These are phyloP conservation scores for Strigamia crassipes DNA, from an alignment of 2,888 invertebrate genomes.

Conservation along the genomic window DNA sequence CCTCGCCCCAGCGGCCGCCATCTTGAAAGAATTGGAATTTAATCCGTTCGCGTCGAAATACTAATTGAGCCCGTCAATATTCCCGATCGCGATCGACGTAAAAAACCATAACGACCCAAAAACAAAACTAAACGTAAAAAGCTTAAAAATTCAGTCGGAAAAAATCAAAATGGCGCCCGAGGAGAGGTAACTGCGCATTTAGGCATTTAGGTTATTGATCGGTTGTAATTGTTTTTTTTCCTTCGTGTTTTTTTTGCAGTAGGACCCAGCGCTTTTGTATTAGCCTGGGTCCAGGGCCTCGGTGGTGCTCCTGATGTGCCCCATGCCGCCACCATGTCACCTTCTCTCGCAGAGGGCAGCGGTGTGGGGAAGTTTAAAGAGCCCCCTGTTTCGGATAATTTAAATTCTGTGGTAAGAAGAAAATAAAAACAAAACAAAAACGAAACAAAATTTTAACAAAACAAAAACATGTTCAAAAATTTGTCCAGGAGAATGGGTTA, in stretches of 20 bases:
- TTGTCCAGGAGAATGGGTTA: constrained; percentile 56
- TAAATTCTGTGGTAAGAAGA: constrained; percentile 51
- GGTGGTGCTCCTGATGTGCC: constrained; percentile 99
- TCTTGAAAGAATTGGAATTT: constrained; percentile 28
- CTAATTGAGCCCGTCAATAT: too few species aligned
- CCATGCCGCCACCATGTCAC: constrained; percentile 74
- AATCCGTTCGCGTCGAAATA: background rate
- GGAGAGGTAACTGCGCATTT: constrained; percentile 12
- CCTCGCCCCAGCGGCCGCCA: background rate
- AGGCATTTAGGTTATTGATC: constrained; percentile 13
- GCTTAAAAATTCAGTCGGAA: background rate
- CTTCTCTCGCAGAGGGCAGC: constrained; percentile 70
- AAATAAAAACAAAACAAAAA: background rate
- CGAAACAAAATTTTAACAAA: background rate
- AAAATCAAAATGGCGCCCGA: background rate
- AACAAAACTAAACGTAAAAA: too few species aligned
- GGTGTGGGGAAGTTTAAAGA: constrained; percentile 72
- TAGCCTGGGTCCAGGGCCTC: constrained; percentile 98
- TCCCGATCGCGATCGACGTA: too few species aligned
- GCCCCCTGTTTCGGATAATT: constrained; percentile 68
- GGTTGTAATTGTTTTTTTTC: constrained; percentile 14
- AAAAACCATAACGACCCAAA: too few species aligned
- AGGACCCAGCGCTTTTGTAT: constrained; percentile 63
- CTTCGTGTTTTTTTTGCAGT: constrained; percentile 43
- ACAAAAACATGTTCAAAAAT: background rate